These are phyloP conservation scores for Drosophila erecta DNA, from an alignment of 1,140 invertebrate species.

Conservation along the genomic window DNA sequence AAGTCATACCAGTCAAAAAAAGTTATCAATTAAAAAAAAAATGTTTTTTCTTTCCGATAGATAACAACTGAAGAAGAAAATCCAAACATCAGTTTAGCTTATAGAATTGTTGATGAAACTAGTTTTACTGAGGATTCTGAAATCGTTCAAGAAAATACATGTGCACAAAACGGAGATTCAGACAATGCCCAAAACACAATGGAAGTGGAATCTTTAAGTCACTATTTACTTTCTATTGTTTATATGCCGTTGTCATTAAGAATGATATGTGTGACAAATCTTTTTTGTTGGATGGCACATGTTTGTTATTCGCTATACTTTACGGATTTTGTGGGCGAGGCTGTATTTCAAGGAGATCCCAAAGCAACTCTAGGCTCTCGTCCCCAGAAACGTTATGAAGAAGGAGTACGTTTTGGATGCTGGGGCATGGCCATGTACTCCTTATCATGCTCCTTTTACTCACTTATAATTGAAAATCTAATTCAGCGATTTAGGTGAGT, in stretches of 20 bases:
- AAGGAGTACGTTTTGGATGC: slow-evolving; percentile 96
- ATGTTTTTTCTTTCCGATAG: neutral
- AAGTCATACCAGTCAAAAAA: no score
- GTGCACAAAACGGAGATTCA: slow-evolving; percentile 2
- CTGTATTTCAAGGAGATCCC: slow-evolving; percentile 96
- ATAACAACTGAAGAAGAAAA: neutral
- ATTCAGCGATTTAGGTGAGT: slow-evolving; percentile 92
- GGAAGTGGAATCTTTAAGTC: slow-evolving; percentile 86
- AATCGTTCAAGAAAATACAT: neutral
- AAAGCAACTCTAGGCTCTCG: slow-evolving; percentile 89
- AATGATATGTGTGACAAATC: slow-evolving; percentile 95
- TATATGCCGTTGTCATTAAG: slow-evolving; percentile 94
- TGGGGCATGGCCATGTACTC: slow-evolving; percentile 99
- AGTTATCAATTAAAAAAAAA: no score
- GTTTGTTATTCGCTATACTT: slow-evolving; percentile 98
- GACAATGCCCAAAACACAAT: slow-evolving; percentile 17
- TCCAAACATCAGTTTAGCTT: neutral
- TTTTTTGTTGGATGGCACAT: slow-evolving; percentile 99
- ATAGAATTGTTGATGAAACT: slow-evolving; percentile 41
- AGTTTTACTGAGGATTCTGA: slow-evolving; percentile 51
- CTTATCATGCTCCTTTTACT: slow-evolving; percentile 96
- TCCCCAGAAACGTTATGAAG: slow-evolving; percentile 90
- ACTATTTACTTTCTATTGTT: slow-evolving; percentile 95
- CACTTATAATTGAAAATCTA: slow-evolving; percentile 93
- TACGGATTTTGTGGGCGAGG: slow-evolving; percentile 98